These are phyloP conservation scores for Venusia cambrica DNA, from an alignment of 2,888 invertebrate species.

Conservation along the genomic window DNA sequence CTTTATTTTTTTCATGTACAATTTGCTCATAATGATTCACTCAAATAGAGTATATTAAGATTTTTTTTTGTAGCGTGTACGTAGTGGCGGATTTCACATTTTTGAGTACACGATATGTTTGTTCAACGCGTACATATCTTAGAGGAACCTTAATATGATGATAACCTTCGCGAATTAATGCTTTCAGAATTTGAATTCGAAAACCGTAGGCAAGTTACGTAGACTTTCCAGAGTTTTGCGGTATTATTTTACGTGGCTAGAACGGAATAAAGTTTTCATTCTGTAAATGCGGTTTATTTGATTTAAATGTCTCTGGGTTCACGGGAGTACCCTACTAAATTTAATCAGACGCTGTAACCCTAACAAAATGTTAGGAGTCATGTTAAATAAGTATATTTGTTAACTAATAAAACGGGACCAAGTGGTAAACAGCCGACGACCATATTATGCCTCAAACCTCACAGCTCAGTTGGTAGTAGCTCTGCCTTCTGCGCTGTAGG, in stretches of 20 bases:
- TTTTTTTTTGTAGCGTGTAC: too few species aligned
- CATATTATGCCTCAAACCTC: too few species aligned
- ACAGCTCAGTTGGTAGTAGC: too few species aligned
- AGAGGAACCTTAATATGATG: conserved; percentile 35
- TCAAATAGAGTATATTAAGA: too few species aligned
- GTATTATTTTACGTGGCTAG: conserved; percentile 53
- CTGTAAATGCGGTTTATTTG: conserved; percentile 53
- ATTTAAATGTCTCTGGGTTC: conserved; percentile 42
- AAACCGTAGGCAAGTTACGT: conserved; percentile 45
- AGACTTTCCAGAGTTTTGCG: conserved; percentile 46
- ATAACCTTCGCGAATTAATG: conserved; percentile 38
- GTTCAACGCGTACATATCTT: too few species aligned
- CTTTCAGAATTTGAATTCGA: conserved; percentile 47
- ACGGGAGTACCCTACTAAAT: conserved; percentile 37
- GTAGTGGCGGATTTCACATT: too few species aligned
- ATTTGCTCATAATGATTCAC: too few species aligned
- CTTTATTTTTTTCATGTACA: too few species aligned
- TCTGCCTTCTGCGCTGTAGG: too few species aligned
- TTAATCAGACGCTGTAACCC: conserved; percentile 38
- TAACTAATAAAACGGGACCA: conserved; percentile 23
- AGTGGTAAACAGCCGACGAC: conserved; percentile 22
- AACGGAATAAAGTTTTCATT: conserved; percentile 50
- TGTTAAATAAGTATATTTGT: too few species aligned
- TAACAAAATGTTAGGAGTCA: conserved; percentile 38
- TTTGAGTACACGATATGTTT: too few species aligned